A percentile compares a stretch with the other conserved stretches of the same genome.
Evolutionary conservation across 2,113 vertebrate genomes (phyloP).

Genomic region (Lutjanus erythropterus): DNA sequence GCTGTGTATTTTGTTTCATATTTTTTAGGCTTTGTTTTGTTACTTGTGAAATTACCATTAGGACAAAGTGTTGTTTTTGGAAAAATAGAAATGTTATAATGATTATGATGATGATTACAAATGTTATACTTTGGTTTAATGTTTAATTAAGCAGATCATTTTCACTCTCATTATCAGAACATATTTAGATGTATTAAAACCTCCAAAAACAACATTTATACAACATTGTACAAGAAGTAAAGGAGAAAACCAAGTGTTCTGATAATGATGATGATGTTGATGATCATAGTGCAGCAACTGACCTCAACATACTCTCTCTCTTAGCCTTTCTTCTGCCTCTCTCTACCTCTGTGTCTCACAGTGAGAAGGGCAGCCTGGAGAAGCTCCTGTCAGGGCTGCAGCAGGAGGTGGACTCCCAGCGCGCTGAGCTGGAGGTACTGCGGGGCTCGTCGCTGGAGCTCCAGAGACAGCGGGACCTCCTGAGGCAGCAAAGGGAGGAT

Average conservation of each 20-base stretch:
- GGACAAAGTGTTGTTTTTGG: conserved; percentile 4
- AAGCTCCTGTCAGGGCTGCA: conserved; percentile 70
- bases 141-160: conserved; percentile 9
- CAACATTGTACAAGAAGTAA: background rate
- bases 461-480: conserved; percentile 78
- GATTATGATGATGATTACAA: conserved; percentile 6
- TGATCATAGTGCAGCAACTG: conserved; percentile 1
- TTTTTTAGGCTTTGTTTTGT: background rate
- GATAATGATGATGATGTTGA: conserved; percentile 5
- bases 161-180: background rate
- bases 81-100: background rate
- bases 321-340: conserved; percentile 20
- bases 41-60: background rate
- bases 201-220: background rate
- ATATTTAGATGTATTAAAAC: background rate
- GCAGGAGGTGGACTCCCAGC: conserved; percentile 71
- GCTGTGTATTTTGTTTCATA: background rate
- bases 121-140: conserved; percentile 4
- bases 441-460: conserved; percentile 79
- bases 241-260: background rate
- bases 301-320: conserved; percentile 3
- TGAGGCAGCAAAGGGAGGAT: conserved; percentile 83
- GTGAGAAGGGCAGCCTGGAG: conserved; percentile 85
- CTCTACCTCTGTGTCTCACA: conserved; percentile 53
- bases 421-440: conserved; percentile 77